These are phyloP conservation scores for Temnothorax longispinosus DNA, from an alignment of 1,140 invertebrate species.

Conservation along the genomic window DNA sequence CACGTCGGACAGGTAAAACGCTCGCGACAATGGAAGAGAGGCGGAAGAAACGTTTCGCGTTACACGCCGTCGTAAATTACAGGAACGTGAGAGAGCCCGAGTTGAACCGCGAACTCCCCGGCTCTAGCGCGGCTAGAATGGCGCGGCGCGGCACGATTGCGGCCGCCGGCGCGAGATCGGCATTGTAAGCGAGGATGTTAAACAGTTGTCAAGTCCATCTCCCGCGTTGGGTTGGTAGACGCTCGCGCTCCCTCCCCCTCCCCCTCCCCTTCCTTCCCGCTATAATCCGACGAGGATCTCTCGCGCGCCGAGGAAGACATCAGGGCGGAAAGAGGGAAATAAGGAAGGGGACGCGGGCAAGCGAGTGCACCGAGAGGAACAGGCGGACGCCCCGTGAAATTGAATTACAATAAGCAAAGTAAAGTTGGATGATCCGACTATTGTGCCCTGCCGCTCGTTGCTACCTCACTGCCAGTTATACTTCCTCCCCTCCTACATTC, in stretches of 20 bases:
- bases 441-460: slow-evolving; percentile 77
- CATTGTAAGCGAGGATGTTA: slow-evolving; percentile 78
- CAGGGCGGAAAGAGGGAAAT: slow-evolving; percentile 7
- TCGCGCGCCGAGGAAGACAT: slow-evolving; percentile 47
- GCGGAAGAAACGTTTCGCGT: slow-evolving; percentile 50
- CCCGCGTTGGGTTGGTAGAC: slow-evolving; percentile 73
- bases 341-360: slow-evolving; percentile 11
- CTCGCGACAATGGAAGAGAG: slow-evolving; percentile 44
- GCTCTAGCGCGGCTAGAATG: background rate
- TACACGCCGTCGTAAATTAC: slow-evolving; percentile 51
- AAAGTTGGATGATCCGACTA: slow-evolving; percentile 83
- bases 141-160: slow-evolving; percentile 38
- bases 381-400: slow-evolving; percentile 81
- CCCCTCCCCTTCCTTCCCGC: background rate
- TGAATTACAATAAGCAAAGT: slow-evolving; percentile 85
- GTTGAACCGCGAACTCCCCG: slow-evolving; percentile 38
- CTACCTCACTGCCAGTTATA: slow-evolving; percentile 78
- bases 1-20: slow-evolving; percentile 36
- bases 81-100: background rate
- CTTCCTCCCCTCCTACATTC: slow-evolving; percentile 61
- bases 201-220: slow-evolving; percentile 83
- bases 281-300: slow-evolving; percentile 62
- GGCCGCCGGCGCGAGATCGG: slow-evolving; percentile 62
- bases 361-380: slow-evolving; percentile 54
- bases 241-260: slow-evolving; percentile 23